Base-by-base conservation (phyloP, 2,797 vertebrate genomes). In the Brotula barbata region DNA sequence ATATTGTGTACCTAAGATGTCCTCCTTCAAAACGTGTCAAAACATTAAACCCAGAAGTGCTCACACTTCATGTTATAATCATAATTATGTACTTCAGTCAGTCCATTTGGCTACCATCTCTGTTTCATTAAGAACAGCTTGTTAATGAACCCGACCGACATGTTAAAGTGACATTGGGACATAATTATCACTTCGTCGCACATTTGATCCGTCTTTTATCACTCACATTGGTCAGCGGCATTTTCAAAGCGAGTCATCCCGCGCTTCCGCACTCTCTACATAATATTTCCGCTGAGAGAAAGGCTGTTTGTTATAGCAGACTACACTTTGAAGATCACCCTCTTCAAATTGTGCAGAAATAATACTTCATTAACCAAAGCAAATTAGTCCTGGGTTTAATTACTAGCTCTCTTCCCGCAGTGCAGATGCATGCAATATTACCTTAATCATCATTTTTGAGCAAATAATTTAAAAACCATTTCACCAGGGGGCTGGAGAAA, bases 371-470 rank as follows among this genome's bases (percentile, higher is more conserved):
- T 89, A 90, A 87, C 78, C 80, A 88, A 83, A 83, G 85, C 82
- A 87, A 90, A 92, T 91, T 87, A 90, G 86, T 82, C 85, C 79
- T 72, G 3, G 58, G 63, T 84, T 89, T 92, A 88, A 91, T 92
- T 90, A 88, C 86, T 34, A 82, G 80, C 85, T 80, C 82, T 68
- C 80, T 84, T 90, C 82, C 81, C 46, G 82, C 82, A 80, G 80
- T 80, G 78, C 41, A 69, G 72, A 84, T 78, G 78, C 59, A 47
- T 73, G 70, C 73, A 58, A 87, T 88, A 90, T 92, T 85, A 89
- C 87, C 83, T 84, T 88, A 79, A 86, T 85, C 89, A 86, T 88
- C 55, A 82, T 84, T 86, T 82, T 33, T 81, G 74, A 81, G 83
- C 85, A 90, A 89, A 90, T 89, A 71, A 88, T 89, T 85, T 81